A percentile compares a stretch with the other conserved stretches of the same genome.
Evolutionary conservation across 2,797 vertebrate species (phyloP).

Genomic region (Gymnoscopelus microlampas): DNA sequence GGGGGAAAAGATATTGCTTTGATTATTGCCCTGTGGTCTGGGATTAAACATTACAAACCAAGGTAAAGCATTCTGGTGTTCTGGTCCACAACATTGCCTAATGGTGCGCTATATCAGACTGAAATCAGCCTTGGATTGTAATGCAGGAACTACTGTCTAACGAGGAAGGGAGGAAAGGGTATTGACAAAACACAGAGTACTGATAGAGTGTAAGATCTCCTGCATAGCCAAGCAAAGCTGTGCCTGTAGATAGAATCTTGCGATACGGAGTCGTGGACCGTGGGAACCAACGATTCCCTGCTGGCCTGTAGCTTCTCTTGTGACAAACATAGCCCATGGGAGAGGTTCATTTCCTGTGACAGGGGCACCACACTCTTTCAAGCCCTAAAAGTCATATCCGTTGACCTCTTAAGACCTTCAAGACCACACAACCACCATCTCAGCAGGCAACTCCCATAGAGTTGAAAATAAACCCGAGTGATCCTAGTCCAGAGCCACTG

Average conservation of each 20-base stretch:
- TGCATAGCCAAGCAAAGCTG: slow-evolving; percentile 20
- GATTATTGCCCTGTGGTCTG: slow-evolving; percentile 12
- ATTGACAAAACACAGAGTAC: slow-evolving; percentile 21
- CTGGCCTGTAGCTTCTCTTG: slow-evolving; percentile 64
- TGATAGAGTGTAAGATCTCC: slow-evolving; percentile 30
- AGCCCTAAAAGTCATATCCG: slow-evolving; percentile 58
- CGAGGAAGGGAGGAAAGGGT: slow-evolving; percentile 15
- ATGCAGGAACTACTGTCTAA: slow-evolving; percentile 8
- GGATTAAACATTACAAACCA: slow-evolving; percentile 44
- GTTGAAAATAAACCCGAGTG: slow-evolving; percentile 53
- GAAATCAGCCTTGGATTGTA: slow-evolving; percentile 26
- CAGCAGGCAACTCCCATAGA: slow-evolving; percentile 16
- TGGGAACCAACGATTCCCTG: slow-evolving; percentile 73
- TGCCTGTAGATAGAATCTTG: slow-evolving; percentile 41
- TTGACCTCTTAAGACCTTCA: slow-evolving; percentile 61
- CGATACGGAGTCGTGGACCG: slow-evolving; percentile 53
- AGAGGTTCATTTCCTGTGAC: slow-evolving; percentile 69
- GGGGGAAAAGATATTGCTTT: slow-evolving; percentile 7
- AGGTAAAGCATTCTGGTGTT: slow-evolving; percentile 36
- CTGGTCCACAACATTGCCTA: not conserved
- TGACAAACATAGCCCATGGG: slow-evolving; percentile 64
- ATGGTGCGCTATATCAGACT: slow-evolving; percentile 28
- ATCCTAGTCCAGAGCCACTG: slow-evolving; percentile 33
- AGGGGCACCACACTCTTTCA: slow-evolving; percentile 41
- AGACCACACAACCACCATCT: slow-evolving; percentile 62